Evolutionary conservation across 2,797 vertebrate species (phyloP), one percentile per base, ranked within the genome.

Genomic region (Crocidura indochinensis): DNA sequence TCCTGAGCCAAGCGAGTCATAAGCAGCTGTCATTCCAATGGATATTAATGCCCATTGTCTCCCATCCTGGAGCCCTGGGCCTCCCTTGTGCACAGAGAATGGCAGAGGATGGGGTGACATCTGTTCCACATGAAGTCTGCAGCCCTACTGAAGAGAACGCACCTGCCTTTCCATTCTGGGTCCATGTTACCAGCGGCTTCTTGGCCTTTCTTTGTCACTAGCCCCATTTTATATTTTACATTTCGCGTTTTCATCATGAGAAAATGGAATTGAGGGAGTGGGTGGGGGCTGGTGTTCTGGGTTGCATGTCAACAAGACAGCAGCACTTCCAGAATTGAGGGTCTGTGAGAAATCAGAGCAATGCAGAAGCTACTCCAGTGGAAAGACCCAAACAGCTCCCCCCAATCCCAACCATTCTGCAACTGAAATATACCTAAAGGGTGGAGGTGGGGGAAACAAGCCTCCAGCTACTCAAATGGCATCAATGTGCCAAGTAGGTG

Each of bases 31-130:
- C 97, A 97, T 97, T 97, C 98, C 98, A 97, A 97, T 97, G 96
- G 97, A 97, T 98, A 97, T 98, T 98, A 98, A 98, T 98, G 97
- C 96, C 97, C 97, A 98, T 98, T 98, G 97, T 98, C 95, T 97
- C 96, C 94, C 91, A 68, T 96, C 94, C 96, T 95, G 84, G 1
- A 97, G 91, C 96, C 96, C 94, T 38, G 93, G 11, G 84, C 27
- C 88, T 85, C 92, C 20, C 90, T 91, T 49, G 80, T 47, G 96
- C 94, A 96, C 93, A 97, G 93, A 95, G 96, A 97, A 95, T 46
- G 82, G 95, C 60, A 31, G 96, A 92, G 97, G 74, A 85, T 94
- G 0, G 92, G 95, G 96, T 96, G 97, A 97, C 97, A 98, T 98
- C 97, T 98, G 98, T 94, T 97, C 97, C 96, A 95, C 97, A 97